Base-by-base conservation (phyloP, 2,113 vertebrate genomes). In the Ictalurus punctatus region DNA sequence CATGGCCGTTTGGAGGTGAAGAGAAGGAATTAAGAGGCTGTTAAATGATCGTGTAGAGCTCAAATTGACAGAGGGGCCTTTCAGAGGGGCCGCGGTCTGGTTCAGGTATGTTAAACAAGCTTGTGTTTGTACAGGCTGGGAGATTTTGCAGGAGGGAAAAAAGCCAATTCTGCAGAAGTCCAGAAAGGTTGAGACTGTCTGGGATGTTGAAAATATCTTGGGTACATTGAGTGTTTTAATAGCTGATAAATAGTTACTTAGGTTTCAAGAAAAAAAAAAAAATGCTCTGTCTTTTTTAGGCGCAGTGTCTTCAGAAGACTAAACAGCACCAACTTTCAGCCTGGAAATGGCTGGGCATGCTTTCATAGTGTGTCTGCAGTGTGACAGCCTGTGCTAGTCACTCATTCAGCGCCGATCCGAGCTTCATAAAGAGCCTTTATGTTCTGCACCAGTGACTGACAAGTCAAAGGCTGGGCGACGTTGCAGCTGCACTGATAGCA, bases 371-470 rank as follows among this genome's bases (percentile, higher is more conserved):
- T 80, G 82, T 86, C 79, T 87, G 12, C 80, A 44, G 12, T 21
- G 86, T 90, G 81, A 61, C 88, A 91, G 86, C 25, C 89, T 86
- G 91, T 76, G 73, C 78, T 59, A 85, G 92, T 90, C 90, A 69
- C 87, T 87, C 67, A 85, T 78, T 90, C 83, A 79, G 56, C 13
- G 13, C 81, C 25, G 56, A 58, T 19, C 76, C 23, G 6, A 73
- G 65, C 82, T 34, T 79, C 69, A 89, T 90, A 90, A 92, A 90
- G 90, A 82, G 83, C 27, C 90, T 90, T 91, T 92, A 59, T 90
- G 84, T 86, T 61, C 61, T 63, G 52, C 52, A 73, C 16, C 67
- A 88, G 67, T 69, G 86, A 83, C 59, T 54, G 86, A 85, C 83
- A n/a, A 81, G 73, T 56, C 56, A 67, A 85, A 81, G 54, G 69